Percentiles rank a stretch among this genome's conserved stretches.
These are phyloP conservation scores for Pampusana beccarii DNA, from an alignment of 2,113 vertebrate species.

Conservation along the genomic window DNA sequence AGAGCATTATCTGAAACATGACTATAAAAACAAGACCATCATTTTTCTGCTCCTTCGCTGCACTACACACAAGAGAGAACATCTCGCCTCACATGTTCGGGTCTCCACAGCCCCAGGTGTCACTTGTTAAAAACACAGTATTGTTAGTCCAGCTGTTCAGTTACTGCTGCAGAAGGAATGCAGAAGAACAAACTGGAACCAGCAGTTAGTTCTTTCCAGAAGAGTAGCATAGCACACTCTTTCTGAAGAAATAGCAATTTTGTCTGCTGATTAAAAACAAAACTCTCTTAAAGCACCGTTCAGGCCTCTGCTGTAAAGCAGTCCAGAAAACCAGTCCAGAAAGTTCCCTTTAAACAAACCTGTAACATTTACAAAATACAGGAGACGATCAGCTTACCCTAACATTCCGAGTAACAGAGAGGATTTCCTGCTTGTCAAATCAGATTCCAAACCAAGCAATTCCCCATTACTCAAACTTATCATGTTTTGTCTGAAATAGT, in stretches of 20 bases:
- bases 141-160: slow-evolving; percentile 11
- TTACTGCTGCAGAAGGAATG: neutral
- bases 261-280: neutral
- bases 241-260: neutral
- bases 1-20: neutral
- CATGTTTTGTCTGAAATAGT: neutral
- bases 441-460: neutral
- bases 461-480: neutral
- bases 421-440: neutral
- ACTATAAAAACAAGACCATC: neutral
- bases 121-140: neutral
- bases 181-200: slow-evolving; percentile 8
- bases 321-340: neutral
- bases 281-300: neutral
- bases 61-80: neutral
- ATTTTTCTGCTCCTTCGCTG: neutral
- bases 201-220: neutral
- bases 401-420: neutral
- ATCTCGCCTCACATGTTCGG: neutral
- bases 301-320: neutral
- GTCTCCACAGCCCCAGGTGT: neutral
- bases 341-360: neutral
- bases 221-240: neutral
- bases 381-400: neutral
- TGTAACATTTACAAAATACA: neutral